Conservation (phyloP, 2,888 invertebrate genomes). For the Oligia latruncula region DNA sequence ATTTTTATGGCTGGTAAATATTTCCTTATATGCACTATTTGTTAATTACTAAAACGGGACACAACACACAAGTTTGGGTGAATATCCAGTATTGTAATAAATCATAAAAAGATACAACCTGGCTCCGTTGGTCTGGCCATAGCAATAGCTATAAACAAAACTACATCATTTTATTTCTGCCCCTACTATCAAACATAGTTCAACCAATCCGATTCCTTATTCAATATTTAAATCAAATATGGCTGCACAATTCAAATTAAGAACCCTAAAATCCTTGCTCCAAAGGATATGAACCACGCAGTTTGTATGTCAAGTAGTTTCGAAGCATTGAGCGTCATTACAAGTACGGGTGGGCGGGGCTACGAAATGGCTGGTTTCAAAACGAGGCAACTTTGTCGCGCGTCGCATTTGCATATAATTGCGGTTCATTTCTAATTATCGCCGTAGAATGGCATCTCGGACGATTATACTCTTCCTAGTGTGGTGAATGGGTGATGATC, state of each 20-base stretch:
- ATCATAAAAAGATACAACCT: background rate
- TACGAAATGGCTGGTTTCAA: conserved; percentile 81
- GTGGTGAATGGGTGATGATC: conserved; percentile 61
- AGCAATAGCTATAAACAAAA: background rate
- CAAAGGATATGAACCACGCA: conserved; percentile 47
- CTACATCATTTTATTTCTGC: background rate
- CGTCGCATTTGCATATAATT: conserved; percentile 88
- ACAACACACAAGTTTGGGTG: background rate
- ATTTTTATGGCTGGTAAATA: conserved; percentile 24
- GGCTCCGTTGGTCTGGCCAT: background rate
- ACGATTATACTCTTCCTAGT: conserved; percentile 65
- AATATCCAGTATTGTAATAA: background rate
- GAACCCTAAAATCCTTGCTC: conserved; percentile 35
- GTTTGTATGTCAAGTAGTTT: conserved; percentile 61
- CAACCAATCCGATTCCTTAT: background rate
- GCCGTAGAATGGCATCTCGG: conserved; percentile 60
- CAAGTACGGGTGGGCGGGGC: conserved; percentile 78
- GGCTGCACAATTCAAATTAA: conserved; percentile 33
- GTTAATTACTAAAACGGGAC: background rate
- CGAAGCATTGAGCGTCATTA: conserved; percentile 60
- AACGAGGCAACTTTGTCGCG: conserved; percentile 81
- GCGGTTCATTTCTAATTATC: conserved; percentile 84
- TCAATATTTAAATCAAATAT: conserved; percentile 23
- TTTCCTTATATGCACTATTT: background rate
- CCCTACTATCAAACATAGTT: background rate